Evolutionary conservation across 2,888 invertebrate species (phyloP).

Genomic region (Drosophila borealis): DNA sequence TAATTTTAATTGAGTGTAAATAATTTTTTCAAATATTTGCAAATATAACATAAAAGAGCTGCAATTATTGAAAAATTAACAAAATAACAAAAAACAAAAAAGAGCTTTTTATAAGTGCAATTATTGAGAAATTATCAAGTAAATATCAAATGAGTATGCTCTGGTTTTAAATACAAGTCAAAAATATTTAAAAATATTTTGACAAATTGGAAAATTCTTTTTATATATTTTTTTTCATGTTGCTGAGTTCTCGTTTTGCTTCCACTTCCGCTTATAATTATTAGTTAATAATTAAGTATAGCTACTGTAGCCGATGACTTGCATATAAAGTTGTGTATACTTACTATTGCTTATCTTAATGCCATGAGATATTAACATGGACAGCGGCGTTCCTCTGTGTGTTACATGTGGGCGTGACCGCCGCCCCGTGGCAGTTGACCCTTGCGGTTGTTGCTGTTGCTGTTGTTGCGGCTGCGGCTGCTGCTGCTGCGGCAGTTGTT

Average conservation of each 20-base stretch:
- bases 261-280: neutral
- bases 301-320: neutral
- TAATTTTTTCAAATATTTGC: too few species aligned
- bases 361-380: conserved; percentile 92
- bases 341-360: conserved; percentile 91
- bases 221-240: too few species aligned
- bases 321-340: conserved; percentile 82
- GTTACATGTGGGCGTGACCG: conserved; percentile 71
- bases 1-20: conserved; percentile 16
- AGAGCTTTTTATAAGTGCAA: too few species aligned
- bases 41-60: too few species aligned
- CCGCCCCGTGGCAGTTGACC: conserved; percentile 53
- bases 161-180: too few species aligned
- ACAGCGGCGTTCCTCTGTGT: conserved; percentile 88
- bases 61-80: too few species aligned
- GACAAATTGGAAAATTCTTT: too few species aligned
- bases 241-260: too few species aligned
- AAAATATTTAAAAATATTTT: too few species aligned
- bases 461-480: conserved; percentile 40
- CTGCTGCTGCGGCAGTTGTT: conserved; percentile 27
- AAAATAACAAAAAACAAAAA: neutral
- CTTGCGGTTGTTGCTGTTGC: conserved; percentile 52
- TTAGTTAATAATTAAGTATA: neutral
- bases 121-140: too few species aligned
- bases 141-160: too few species aligned